Evolutionary conservation across 2,797 vertebrate species (phyloP).

Genomic region (Tapirus indicus): DNA sequence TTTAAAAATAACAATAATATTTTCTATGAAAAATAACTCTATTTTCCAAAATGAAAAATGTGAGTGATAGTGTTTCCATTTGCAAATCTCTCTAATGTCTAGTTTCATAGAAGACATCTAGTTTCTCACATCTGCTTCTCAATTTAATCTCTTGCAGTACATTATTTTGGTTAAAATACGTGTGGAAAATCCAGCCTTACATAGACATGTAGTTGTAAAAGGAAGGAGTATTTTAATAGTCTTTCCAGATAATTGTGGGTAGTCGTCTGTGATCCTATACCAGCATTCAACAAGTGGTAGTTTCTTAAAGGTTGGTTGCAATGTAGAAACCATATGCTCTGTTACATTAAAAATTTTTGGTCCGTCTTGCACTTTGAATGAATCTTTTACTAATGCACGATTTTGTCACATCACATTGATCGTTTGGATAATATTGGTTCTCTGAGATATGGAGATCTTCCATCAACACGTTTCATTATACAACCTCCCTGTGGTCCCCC

Average conservation of each 20-base stretch:
- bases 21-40: conserved; percentile 20
- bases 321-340: background rate
- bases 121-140: background rate
- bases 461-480: background rate
- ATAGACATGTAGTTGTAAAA: background rate
- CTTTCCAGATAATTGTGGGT: background rate
- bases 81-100: background rate
- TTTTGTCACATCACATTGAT: background rate
- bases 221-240: background rate
- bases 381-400: background rate
- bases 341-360: background rate
- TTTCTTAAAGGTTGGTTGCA: background rate
- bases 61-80: background rate
- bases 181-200: background rate
- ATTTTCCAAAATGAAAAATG: conserved; percentile 7
- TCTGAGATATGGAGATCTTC: background rate
- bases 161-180: background rate
- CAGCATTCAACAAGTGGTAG: background rate
- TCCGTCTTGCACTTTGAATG: background rate
- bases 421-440: background rate
- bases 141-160: background rate
- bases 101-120: background rate
- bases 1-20: background rate
- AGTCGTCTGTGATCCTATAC: background rate
- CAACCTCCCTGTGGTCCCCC: background rate